Conservation (phyloP, 2,113 vertebrate species). For the Elanoides forficatus region DNA sequence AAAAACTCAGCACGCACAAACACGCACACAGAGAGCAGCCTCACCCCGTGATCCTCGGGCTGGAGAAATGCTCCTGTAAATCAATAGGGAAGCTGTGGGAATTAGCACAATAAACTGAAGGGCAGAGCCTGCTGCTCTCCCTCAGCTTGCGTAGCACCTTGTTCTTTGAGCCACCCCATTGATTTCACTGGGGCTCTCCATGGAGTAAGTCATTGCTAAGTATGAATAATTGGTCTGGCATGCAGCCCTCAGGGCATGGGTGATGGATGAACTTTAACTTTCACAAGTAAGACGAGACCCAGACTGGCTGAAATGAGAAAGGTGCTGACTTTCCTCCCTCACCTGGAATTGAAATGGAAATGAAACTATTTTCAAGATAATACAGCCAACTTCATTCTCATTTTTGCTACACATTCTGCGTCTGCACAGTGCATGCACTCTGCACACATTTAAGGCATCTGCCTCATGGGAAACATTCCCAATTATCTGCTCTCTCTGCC, state of each 20-base stretch:
- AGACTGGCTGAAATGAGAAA: background rate
- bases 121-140: background rate
- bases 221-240: background rate
- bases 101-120: background rate
- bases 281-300: background rate
- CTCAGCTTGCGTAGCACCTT: background rate
- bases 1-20: background rate
- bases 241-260: background rate
- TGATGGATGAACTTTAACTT: background rate
- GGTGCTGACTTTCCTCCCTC: background rate
- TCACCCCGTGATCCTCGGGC: background rate
- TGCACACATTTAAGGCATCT: background rate
- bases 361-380: background rate
- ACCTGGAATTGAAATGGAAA: constrained; percentile 33
- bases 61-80: background rate
- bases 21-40: background rate
- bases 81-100: background rate
- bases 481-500: background rate
- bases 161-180: background rate
- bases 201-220: background rate
- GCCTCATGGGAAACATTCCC: background rate
- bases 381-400: background rate
- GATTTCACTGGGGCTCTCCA: background rate
- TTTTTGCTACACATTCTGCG: background rate
- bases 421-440: background rate